Base-by-base conservation (phyloP, 2,888 invertebrate species). In the Coelogynopora nodosa region DNA sequence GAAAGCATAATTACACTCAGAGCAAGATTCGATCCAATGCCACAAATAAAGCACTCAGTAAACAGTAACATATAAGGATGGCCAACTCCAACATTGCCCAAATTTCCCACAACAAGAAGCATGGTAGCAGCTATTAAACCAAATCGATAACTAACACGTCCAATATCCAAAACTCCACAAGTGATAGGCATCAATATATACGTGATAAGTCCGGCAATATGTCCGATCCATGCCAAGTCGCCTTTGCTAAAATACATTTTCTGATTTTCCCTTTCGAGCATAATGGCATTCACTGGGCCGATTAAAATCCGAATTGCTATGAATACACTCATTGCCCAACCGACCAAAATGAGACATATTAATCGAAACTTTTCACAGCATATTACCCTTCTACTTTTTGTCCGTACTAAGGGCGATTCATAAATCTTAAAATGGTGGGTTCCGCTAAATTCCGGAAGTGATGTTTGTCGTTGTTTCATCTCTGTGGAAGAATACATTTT, bases 171-270 rank as follows among this genome's bases (percentile, higher is more conserved):
- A 1, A 85, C n/a, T 0, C 85, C 85, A n/a, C 67, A 29, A 26
- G 28, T 67, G 0, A 85, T 1, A 26, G 85, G 85, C 23, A 85
- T 28, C 2, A 85, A 26, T 23, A 49, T 29, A 10, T 67, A 85
- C 2, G 2, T 67, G 2, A 85, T 84, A 2, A 80, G 26, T 27
- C 67, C 85, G 5, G 23, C 26, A 18, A 85, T 26, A 23, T 67
- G 29, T 82, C 85, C 85, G 27, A 85, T 85, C 85, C 85, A 85
- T 2, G 29, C 27, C 83, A 85, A n/a, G n/a, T 85, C 23, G 26
- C 2, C 27, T 83, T 26, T 27, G 2, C 23, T 74, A 2, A 13
- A 2, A 2, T 5, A 74, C 2, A n/a, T 26, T 5, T 74, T 74
- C 74, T 74, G 5, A 26, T n/a, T n/a, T 13, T 23, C 2, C 2